Conservation (phyloP, 2,888 invertebrate species). For the Aphrophora alni region DNA sequence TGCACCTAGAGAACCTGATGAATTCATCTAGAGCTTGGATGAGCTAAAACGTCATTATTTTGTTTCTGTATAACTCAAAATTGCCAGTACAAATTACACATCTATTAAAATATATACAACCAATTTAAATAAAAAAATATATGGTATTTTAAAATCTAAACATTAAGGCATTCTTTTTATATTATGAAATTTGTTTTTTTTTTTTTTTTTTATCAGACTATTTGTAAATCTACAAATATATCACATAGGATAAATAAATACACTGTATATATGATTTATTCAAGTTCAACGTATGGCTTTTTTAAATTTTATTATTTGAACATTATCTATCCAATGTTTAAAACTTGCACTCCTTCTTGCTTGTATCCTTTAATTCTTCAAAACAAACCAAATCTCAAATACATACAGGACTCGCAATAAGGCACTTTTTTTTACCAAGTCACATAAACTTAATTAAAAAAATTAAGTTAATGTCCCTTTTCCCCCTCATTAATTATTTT, state of each 20-base stretch:
- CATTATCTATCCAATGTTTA: no score
- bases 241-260: neutral
- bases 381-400: no score
- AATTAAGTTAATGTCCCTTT: no score
- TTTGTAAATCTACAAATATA: neutral
- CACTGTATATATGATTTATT: neutral
- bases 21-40: constrained; percentile 68
- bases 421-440: no score
- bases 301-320: no score
- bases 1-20: constrained; percentile 89
- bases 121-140: neutral
- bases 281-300: neutral
- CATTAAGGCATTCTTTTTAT: neutral
- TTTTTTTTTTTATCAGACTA: neutral
- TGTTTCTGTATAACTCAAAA: neutral
- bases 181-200: neutral
- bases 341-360: no score
- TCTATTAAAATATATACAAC: neutral
- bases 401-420: no score
- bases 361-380: no score
- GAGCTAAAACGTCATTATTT: neutral
- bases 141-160: neutral
- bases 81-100: neutral
- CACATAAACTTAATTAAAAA: no score
- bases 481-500: no score